A percentile compares a stretch with the other conserved stretches of the same genome.
phyloP scores from a whole-genome alignment of 1,140 invertebrate species.

The Anadara kagoshimensis region DNA sequence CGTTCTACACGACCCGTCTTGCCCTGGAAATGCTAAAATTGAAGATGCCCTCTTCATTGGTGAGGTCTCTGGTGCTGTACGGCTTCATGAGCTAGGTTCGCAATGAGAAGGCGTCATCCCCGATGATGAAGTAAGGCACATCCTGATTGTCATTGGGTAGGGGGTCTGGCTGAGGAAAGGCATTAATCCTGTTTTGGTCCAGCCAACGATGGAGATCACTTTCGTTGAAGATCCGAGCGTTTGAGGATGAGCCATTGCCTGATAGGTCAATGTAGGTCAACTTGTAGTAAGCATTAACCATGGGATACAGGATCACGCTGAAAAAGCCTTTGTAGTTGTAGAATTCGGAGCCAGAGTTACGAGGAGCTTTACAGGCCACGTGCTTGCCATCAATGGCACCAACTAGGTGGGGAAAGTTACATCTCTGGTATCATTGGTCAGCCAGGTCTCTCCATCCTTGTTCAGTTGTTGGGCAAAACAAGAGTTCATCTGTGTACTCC shows the following conservation, averaged over 20 bases:
- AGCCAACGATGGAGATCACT: no score
- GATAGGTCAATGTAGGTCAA: neutral
- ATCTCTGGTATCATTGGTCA: conserved; percentile 27
- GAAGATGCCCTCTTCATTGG: no score
- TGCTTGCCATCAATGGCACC: conserved; percentile 41
- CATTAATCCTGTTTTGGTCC: conserved; percentile 37
- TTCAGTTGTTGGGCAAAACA: conserved; percentile 14
- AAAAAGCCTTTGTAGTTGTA: conserved; percentile 49
- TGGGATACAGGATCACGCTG: conserved; percentile 36
- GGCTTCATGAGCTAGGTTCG: conserved; percentile 28
- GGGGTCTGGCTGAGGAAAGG: conserved; percentile 42
- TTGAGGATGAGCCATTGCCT: neutral
- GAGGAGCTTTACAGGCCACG: conserved; percentile 24
- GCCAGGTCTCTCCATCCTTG: conserved; percentile 28
- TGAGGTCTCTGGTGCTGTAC: no score
- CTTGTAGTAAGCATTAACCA: conserved; percentile 10
- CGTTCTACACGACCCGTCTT: no score
- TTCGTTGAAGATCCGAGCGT: neutral
- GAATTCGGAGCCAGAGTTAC: conserved; percentile 37
- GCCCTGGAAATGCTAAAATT: no score
- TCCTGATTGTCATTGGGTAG: conserved; percentile 38
- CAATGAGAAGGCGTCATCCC: conserved; percentile 61
- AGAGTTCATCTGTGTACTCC: conserved; percentile 10
- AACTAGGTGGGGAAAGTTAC: conserved; percentile 32
- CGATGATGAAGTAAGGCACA: conserved; percentile 53